Evolutionary conservation across 2,797 vertebrate species (phyloP).

Genomic region (Pseudotriccus pelzelni): DNA sequence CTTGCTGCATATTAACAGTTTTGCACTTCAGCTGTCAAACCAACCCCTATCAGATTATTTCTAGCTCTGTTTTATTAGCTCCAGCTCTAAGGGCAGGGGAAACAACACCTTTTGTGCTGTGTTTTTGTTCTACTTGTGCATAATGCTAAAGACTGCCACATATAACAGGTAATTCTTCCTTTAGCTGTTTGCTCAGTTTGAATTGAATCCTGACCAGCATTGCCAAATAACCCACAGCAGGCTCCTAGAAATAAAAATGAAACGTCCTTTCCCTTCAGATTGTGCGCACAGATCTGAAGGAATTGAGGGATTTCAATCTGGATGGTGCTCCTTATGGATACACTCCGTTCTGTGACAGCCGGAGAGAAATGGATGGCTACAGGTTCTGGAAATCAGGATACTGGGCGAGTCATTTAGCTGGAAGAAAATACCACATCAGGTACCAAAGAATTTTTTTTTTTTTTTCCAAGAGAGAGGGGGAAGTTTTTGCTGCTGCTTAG

Average conservation of each 20-base stretch:
- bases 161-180: neutral
- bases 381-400: slow-evolving; percentile 98
- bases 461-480: neutral
- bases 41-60: neutral
- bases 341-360: slow-evolving; percentile 96
- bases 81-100: neutral
- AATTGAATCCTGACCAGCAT: neutral
- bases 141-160: neutral
- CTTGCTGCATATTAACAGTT: neutral
- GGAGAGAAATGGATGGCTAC: slow-evolving; percentile 96
- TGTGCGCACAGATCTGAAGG: slow-evolving; percentile 95
- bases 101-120: neutral
- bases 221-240: neutral
- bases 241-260: neutral
- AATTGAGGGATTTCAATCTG: slow-evolving; percentile 91
- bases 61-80: neutral
- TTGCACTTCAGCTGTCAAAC: neutral
- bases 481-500: neutral
- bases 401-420: slow-evolving; percentile 96
- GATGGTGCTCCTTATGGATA: slow-evolving; percentile 97
- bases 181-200: neutral
- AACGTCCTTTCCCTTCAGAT: slow-evolving; percentile 79
- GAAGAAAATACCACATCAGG: slow-evolving; percentile 98
- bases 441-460: slow-evolving; percentile 10
- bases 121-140: neutral